Evolutionary conservation across 2,113 vertebrate species (phyloP).

Genomic region (Ammodytes marinus): DNA sequence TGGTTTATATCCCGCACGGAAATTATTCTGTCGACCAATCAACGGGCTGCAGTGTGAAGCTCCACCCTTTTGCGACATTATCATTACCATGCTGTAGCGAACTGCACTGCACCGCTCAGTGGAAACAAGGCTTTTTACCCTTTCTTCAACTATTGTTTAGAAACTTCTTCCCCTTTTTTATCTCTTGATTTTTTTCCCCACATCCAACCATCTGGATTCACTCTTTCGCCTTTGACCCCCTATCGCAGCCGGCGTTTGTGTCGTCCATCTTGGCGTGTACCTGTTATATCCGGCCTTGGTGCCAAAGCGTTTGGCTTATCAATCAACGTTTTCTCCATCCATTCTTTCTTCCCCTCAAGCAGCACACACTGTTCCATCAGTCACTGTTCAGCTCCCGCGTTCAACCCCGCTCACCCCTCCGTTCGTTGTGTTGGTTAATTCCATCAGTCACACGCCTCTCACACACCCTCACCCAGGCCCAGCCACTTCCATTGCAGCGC

Average conservation of each 20-base stretch:
- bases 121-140: not conserved
- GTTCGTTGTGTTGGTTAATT: conserved; percentile 74
- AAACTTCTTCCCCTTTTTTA: conserved; percentile 10
- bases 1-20: no score
- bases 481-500: conserved; percentile 68
- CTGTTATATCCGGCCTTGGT: conserved; percentile 63
- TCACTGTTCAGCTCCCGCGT: conserved; percentile 72
- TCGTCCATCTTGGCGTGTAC: conserved; percentile 44
- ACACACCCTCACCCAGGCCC: conserved; percentile 47
- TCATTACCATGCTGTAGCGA: no score
- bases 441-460: conserved; percentile 78
- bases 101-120: no score
- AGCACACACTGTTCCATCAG: conserved; percentile 69
- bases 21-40: no score
- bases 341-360: conserved; percentile 69
- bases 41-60: no score
- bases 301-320: conserved; percentile 72
- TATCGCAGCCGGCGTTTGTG: conserved; percentile 11
- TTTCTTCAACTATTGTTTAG: not conserved
- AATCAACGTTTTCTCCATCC: conserved; percentile 75
- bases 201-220: conserved; percentile 30
- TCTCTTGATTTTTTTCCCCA: not conserved
- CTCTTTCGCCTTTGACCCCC: conserved; percentile 58
- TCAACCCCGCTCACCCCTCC: conserved; percentile 67
- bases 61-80: no score